Conservation (phyloP, 1,140 invertebrate genomes). For the Bactericera cockerelli region DNA sequence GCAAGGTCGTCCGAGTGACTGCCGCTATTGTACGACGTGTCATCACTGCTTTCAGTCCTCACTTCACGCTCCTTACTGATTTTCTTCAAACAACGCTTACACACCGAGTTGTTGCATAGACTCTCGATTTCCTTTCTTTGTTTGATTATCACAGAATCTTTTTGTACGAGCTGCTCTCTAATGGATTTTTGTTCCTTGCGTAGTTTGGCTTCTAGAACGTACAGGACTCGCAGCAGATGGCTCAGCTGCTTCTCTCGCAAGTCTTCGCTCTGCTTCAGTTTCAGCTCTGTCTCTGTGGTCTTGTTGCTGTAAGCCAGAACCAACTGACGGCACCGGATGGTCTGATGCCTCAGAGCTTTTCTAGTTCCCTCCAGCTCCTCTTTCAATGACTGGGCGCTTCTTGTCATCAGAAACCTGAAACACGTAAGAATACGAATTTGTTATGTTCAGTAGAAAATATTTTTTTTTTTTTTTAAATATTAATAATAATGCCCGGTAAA, state of each 20-base stretch:
- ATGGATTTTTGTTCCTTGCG: conserved; percentile 58
- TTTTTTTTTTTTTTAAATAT: too few relatives aligned
- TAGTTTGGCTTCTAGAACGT: conserved; percentile 50
- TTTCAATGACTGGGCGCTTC: conserved; percentile 4
- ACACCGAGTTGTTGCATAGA: conserved; percentile 33
- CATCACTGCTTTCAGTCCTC: not conserved
- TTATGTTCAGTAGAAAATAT: too few relatives aligned
- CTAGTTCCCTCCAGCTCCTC: conserved; percentile 1
- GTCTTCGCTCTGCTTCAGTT: not conserved
- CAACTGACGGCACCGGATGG: not conserved
- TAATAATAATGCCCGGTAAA: too few relatives aligned
- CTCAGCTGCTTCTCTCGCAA: conserved; percentile 2
- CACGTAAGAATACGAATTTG: too few relatives aligned
- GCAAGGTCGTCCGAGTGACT: not conserved
- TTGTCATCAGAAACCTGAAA: conserved; percentile 8
- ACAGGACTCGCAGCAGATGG: conserved; percentile 41
- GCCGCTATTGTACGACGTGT: not conserved
- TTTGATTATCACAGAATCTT: conserved; percentile 49
- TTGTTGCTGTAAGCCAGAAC: not conserved
- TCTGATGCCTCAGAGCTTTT: conserved; percentile 3
- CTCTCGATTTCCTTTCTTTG: conserved; percentile 51
- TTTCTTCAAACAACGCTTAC: conserved; percentile 12
- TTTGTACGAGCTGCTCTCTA: conserved; percentile 44
- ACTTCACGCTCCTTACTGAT: not conserved
- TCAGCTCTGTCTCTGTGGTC: conserved; percentile 1